Conservation (phyloP, 1,140 invertebrate genomes). For the Tetranychus urticae region DNA sequence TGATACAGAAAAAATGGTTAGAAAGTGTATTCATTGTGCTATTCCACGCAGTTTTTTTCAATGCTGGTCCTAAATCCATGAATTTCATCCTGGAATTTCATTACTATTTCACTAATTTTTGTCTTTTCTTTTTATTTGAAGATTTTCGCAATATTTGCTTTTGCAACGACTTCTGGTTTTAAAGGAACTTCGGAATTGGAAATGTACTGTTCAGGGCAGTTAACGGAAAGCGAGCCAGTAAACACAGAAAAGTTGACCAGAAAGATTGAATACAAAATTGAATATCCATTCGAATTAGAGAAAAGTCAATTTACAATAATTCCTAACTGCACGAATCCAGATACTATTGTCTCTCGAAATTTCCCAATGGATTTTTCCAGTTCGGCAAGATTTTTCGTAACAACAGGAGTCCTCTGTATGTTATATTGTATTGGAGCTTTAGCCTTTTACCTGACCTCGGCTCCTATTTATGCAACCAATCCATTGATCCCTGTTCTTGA, state of each 20-base stretch:
- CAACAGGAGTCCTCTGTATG: slow-evolving; percentile 38
- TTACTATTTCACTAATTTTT: background rate
- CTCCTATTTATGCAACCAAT: slow-evolving; percentile 32
- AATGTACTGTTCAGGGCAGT: slow-evolving; percentile 12
- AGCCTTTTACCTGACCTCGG: slow-evolving; percentile 28
- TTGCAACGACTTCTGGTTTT: slow-evolving; percentile 29
- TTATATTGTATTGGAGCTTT: slow-evolving; percentile 28
- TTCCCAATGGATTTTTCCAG: slow-evolving; percentile 28
- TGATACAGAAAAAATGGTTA: too few species aligned
- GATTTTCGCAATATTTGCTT: slow-evolving; percentile 33
- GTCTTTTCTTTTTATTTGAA: slow-evolving; percentile 14
- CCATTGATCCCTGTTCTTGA: slow-evolving; percentile 27
- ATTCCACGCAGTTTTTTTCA: too few species aligned
- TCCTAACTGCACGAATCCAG: background rate
- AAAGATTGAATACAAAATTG: slow-evolving; percentile 12
- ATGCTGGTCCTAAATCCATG: too few species aligned
- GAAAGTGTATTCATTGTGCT: too few species aligned
- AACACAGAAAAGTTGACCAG: too few species aligned
- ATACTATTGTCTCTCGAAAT: background rate
- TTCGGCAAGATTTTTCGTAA: slow-evolving; percentile 39
- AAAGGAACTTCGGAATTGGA: slow-evolving; percentile 16
- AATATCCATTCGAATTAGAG: slow-evolving; percentile 23
- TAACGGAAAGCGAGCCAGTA: background rate
- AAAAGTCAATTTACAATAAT: background rate
- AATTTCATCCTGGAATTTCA: too few species aligned